Percentiles rank a stretch among this genome's conserved stretches.
phyloP scores from a whole-genome alignment of 2,888 invertebrate species.

The Apamea anceps region DNA sequence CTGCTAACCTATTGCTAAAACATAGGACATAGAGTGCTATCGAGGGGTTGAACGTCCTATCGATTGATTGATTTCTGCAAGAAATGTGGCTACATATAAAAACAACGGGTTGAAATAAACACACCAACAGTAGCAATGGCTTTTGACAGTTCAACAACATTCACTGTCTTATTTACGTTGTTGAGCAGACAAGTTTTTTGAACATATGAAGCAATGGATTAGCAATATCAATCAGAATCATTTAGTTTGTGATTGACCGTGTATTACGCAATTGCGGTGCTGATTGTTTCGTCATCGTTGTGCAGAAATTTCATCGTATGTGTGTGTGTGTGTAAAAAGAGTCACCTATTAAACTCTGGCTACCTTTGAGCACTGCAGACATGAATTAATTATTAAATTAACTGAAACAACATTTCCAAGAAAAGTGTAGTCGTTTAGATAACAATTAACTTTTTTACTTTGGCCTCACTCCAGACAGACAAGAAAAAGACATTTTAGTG shows the following conservation, averaged over 20 bases:
- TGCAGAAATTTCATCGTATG: neutral
- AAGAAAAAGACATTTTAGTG: conserved; percentile 41
- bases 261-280: neutral
- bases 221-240: neutral
- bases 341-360: conserved; percentile 3
- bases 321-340: neutral
- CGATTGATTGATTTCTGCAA: conserved; percentile 69
- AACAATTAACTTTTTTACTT: conserved; percentile 48
- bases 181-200: neutral
- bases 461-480: conserved; percentile 59
- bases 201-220: neutral
- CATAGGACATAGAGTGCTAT: conserved; percentile 2
- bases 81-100: conserved; percentile 48
- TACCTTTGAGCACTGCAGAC: conserved; percentile 35
- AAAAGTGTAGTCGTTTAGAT: conserved; percentile 40
- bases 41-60: conserved; percentile 69
- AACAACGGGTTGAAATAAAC: neutral
- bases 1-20: neutral
- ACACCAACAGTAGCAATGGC: no score
- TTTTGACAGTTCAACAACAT: no score
- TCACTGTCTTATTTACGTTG: neutral
- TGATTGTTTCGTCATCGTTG: neutral
- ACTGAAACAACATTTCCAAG: conserved; percentile 28
- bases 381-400: conserved; percentile 36
- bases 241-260: neutral